Evolutionary conservation across 2,888 invertebrate species (phyloP).

Genomic region (Caenorhabditis macrosperma): DNA sequence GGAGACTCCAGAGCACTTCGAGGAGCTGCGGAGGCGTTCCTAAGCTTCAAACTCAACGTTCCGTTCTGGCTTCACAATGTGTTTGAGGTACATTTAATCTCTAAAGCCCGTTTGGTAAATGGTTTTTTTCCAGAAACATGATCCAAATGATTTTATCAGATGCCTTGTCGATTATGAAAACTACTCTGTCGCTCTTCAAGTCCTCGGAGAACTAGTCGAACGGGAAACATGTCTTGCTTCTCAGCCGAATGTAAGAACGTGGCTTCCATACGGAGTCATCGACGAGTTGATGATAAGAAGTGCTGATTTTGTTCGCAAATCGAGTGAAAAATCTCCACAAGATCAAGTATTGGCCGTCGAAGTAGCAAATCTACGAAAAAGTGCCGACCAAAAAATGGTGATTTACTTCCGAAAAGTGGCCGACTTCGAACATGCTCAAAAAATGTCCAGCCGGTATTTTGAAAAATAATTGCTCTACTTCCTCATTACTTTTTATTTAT

Average conservation of each 20-base stretch:
- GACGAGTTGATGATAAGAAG: conserved; percentile 51
- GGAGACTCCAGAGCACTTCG: conserved; percentile 59
- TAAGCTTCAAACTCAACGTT: conserved; percentile 42
- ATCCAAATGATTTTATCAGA: conserved; percentile 69
- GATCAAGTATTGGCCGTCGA: conserved; percentile 20
- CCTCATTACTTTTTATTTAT: background rate
- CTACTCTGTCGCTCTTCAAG: conserved; percentile 62
- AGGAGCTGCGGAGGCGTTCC: conserved; percentile 55
- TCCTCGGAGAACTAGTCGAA: conserved; percentile 48
- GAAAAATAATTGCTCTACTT: conserved; percentile 1
- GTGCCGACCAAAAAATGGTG: conserved; percentile 32
- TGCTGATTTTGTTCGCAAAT: conserved; percentile 25
- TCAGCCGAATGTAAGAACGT: conserved; percentile 19
- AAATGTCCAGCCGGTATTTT: conserved; percentile 24
- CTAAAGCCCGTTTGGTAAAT: background rate
- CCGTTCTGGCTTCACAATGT: conserved; percentile 62
- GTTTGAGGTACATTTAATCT: conserved; percentile 38
- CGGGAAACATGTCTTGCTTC: conserved; percentile 43
- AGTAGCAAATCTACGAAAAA: conserved; percentile 29
- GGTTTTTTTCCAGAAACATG: conserved; percentile 67
- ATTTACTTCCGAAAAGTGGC: conserved; percentile 36
- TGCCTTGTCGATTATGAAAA: conserved; percentile 70
- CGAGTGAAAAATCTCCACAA: conserved; percentile 4
- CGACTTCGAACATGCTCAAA: conserved; percentile 40
- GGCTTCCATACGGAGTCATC: conserved; percentile 59